These are phyloP conservation scores for Spisula subtruncata DNA, from an alignment of 2,888 invertebrate species.

Conservation along the genomic window DNA sequence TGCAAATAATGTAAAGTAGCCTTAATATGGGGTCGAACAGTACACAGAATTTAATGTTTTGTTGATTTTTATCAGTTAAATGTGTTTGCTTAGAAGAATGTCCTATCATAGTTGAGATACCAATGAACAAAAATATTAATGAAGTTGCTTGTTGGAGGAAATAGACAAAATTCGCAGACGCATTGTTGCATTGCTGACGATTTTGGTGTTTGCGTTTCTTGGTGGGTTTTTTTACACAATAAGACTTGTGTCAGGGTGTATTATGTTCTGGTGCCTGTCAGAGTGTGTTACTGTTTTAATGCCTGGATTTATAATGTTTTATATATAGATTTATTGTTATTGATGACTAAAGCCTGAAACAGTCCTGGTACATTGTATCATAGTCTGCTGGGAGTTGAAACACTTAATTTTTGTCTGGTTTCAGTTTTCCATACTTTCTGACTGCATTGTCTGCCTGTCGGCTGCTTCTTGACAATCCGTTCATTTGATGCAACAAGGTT, in stretches of 20 bases:
- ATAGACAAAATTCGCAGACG: constrained; percentile 16
- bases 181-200: neutral
- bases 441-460: too few relatives aligned
- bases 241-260: neutral
- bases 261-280: neutral
- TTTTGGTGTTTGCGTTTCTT: neutral
- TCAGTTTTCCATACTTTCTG: too few relatives aligned
- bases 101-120: neutral
- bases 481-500: too few relatives aligned
- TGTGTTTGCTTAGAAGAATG: neutral
- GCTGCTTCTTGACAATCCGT: too few relatives aligned
- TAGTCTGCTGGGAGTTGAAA: too few relatives aligned
- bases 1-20: too few relatives aligned
- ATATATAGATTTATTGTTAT: neutral
- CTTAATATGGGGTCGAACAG: too few relatives aligned
- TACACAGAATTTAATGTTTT: neutral
- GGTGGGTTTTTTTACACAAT: neutral
- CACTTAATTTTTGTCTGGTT: too few relatives aligned
- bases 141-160: constrained; percentile 7
- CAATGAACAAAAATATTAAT: neutral
- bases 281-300: neutral
- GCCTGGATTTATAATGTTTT: constrained; percentile 8
- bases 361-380: too few relatives aligned
- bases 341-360: neutral
- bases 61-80: neutral